Evolutionary conservation across 2,797 vertebrate genomes (phyloP).

Genomic region (Hozukius guyotensis): DNA sequence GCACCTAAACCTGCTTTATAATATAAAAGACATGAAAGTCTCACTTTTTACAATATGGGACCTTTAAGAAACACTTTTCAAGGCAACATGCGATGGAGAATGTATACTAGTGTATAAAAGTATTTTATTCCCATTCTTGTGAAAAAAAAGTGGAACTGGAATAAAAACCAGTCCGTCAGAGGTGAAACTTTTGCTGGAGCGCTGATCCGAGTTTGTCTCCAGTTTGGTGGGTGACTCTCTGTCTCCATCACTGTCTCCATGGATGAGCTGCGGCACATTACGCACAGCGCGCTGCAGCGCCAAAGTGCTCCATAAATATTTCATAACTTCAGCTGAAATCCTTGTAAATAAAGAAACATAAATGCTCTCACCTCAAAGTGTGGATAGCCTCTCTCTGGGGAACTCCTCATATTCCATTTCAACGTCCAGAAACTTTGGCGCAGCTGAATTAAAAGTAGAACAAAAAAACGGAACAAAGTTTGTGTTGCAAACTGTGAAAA

Average conservation of each 20-base stretch:
- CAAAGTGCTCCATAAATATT: background rate
- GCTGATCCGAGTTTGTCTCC: background rate
- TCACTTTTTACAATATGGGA: too few species aligned
- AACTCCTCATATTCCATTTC: conserved; percentile 43
- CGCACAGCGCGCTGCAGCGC: background rate
- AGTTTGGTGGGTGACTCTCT: background rate
- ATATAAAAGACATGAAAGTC: too few species aligned
- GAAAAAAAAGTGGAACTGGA: too few species aligned
- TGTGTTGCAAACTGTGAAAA: background rate
- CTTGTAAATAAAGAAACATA: background rate
- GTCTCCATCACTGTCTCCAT: background rate
- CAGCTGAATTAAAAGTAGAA: background rate
- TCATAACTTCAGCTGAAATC: background rate
- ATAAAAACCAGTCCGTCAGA: background rate
- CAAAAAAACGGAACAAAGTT: background rate
- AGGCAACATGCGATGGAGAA: too few species aligned
- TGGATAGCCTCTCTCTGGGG: background rate
- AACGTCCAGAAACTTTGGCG: background rate
- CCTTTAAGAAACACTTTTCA: background rate
- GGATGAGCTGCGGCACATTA: background rate
- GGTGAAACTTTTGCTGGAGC: background rate
- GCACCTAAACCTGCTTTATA: too few species aligned
- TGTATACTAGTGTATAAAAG: too few species aligned
- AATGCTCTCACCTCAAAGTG: conserved; percentile 58
- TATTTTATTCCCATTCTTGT: background rate